These are phyloP conservation scores for Hypanus sabinus DNA, from an alignment of 2,113 vertebrate species.

Conservation along the genomic window DNA sequence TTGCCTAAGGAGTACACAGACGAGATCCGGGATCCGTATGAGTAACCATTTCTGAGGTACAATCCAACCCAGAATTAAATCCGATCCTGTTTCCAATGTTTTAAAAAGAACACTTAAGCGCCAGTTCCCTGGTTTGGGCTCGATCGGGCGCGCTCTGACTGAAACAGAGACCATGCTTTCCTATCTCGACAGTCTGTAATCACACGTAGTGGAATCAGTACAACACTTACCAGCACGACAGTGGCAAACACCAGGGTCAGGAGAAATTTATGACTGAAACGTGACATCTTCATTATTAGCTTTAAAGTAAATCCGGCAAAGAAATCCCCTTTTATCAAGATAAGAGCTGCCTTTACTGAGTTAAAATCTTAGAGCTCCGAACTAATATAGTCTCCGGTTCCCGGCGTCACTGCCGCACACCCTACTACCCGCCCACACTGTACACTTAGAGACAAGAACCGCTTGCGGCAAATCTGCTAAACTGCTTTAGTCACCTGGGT, in stretches of 20 bases:
- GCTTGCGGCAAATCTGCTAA: neutral
- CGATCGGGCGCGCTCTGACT: neutral
- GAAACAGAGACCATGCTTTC: neutral
- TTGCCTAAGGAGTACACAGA: too few relatives aligned
- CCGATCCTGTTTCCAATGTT: neutral
- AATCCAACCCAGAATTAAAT: too few relatives aligned
- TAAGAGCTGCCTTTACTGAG: neutral
- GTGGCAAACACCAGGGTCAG: neutral
- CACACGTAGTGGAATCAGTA: neutral
- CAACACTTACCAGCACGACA: conserved; percentile 5
- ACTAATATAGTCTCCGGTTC: conserved; percentile 1
- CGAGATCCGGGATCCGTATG: neutral
- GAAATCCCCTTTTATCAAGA: neutral
- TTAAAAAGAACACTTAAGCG: neutral
- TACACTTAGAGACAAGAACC: neutral
- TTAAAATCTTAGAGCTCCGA: too few relatives aligned
- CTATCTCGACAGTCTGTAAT: neutral
- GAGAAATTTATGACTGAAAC: neutral
- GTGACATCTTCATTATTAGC: neutral
- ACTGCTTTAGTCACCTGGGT: neutral
- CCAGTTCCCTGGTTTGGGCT: too few relatives aligned
- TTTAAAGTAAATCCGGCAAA: neutral
- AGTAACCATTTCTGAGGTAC: neutral
- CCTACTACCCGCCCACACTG: neutral
- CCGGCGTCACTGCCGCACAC: neutral